phyloP scores from a whole-genome alignment of 2,888 invertebrate species.

The Cosmorhoe ocellata region DNA sequence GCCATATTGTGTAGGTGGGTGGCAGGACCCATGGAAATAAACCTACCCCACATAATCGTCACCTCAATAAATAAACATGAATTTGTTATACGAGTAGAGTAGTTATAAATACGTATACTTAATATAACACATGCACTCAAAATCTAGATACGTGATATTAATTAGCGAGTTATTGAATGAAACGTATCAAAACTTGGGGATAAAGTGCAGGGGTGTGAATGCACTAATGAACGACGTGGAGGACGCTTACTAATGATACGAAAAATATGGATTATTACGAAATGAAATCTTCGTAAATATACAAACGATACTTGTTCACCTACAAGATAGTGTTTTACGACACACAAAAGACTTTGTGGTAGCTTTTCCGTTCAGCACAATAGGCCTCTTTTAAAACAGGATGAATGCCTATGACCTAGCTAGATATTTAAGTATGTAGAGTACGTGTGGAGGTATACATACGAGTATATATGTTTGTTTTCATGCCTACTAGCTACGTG shows the following conservation, averaged over 20 bases:
- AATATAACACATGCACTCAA: too few species aligned
- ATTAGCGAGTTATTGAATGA: constrained; percentile 52
- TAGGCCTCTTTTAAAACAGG: constrained; percentile 52
- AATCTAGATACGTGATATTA: too few species aligned
- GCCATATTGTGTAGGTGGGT: constrained; percentile 1
- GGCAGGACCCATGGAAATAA: background rate
- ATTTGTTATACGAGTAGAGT: too few species aligned
- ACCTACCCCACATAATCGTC: too few species aligned
- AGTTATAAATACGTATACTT: too few species aligned
- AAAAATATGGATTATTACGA: constrained; percentile 44
- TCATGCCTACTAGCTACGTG: background rate
- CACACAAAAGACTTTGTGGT: constrained; percentile 52
- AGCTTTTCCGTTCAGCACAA: constrained; percentile 61
- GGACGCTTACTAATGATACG: constrained; percentile 59
- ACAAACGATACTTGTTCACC: constrained; percentile 3
- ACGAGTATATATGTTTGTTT: background rate
- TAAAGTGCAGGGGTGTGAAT: constrained; percentile 55
- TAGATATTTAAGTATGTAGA: background rate
- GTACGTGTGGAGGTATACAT: background rate
- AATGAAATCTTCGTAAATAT: too few species aligned
- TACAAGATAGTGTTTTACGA: constrained; percentile 13
- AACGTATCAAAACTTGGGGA: constrained; percentile 53
- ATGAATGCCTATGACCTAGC: constrained; percentile 27
- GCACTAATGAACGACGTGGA: constrained; percentile 64
- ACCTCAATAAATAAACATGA: too few species aligned